Conservation (phyloP, 2,888 invertebrate species). For the Eutolmus rufibarbis region DNA sequence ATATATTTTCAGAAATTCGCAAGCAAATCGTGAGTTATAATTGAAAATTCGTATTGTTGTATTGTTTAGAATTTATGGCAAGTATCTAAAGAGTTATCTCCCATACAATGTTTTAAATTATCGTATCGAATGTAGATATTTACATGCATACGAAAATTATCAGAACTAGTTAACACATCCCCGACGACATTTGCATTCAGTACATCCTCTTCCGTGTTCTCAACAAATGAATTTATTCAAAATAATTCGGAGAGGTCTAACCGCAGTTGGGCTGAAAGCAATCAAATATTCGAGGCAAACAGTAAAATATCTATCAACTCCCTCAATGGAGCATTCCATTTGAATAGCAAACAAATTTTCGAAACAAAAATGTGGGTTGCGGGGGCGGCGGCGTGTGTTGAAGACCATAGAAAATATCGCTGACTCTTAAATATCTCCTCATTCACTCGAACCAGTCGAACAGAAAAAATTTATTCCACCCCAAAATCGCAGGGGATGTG, state of each 20-base stretch:
- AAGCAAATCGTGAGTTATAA: too few species aligned
- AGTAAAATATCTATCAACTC: slow-evolving; percentile 27
- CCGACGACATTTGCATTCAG: neutral
- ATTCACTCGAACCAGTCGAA: neutral
- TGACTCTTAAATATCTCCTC: slow-evolving; percentile 3
- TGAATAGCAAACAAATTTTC: slow-evolving; percentile 34
- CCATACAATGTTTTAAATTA: neutral
- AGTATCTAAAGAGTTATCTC: too few species aligned
- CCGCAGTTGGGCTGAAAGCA: neutral
- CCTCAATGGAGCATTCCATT: slow-evolving; percentile 19
- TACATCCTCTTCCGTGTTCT: neutral
- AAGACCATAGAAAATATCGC: neutral
- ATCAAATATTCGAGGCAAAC: slow-evolving; percentile 11
- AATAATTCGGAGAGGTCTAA: neutral
- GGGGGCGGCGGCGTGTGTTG: neutral
- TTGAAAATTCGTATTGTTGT: too few species aligned
- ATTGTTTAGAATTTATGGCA: too few species aligned
- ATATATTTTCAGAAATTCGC: too few species aligned
- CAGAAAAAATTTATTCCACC: slow-evolving; percentile 37
- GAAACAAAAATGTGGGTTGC: neutral
- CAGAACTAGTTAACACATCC: neutral
- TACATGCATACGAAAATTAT: neutral
- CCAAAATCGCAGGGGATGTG: neutral
- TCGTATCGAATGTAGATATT: neutral
- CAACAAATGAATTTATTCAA: slow-evolving; percentile 16